Evolutionary conservation across 2,113 vertebrate genomes (phyloP).

Genomic region (Vanacampus margaritifer): DNA sequence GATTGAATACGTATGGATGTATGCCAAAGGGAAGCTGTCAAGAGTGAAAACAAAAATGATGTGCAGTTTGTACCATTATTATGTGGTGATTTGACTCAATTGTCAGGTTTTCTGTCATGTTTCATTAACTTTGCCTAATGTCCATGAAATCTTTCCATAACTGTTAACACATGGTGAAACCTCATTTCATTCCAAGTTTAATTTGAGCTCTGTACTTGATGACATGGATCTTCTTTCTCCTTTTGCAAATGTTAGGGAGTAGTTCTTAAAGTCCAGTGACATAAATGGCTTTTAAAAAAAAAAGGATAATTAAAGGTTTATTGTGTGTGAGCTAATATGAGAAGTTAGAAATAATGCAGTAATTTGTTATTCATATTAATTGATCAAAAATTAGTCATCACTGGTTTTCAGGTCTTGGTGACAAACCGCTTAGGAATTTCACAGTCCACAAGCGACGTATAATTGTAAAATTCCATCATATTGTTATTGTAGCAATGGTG

Average conservation of each 20-base stretch:
- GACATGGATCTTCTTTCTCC: background rate
- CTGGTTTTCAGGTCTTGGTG: too few species aligned
- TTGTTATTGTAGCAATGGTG: too few species aligned
- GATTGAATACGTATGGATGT: slow-evolving; percentile 17
- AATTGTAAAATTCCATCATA: too few species aligned
- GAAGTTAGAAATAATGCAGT: too few species aligned
- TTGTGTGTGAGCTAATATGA: too few species aligned
- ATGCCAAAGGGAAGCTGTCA: slow-evolving; percentile 33
- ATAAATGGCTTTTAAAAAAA: too few species aligned
- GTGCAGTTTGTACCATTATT: slow-evolving; percentile 16
- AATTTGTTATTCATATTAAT: background rate
- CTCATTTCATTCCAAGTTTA: background rate
- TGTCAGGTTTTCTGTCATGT: slow-evolving; percentile 13
- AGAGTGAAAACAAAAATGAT: slow-evolving; percentile 17
- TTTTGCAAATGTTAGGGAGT: background rate
- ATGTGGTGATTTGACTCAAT: slow-evolving; percentile 12
- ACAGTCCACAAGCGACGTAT: too few species aligned
- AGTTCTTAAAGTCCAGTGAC: background rate
- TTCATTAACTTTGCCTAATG: slow-evolving; percentile 6
- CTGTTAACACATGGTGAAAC: background rate
- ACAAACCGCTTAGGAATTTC: too few species aligned
- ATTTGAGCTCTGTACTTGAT: background rate
- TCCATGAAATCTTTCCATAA: slow-evolving; percentile 1
- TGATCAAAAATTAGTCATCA: too few species aligned
- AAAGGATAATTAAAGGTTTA: too few species aligned